phyloP scores from a whole-genome alignment of 2,888 invertebrate genomes.

The Chrysotoxum bicinctum region DNA sequence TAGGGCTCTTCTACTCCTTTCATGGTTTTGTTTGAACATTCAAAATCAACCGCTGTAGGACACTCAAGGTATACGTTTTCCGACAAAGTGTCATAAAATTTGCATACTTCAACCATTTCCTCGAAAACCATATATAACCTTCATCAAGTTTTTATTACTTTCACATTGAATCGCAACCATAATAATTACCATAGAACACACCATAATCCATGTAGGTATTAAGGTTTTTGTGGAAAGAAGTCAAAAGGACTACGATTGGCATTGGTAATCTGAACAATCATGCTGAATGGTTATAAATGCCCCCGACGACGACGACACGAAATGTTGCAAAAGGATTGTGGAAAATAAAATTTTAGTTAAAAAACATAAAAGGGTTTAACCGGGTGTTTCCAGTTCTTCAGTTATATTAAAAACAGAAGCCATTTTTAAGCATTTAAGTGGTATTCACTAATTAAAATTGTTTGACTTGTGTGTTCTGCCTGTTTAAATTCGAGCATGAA shows the following conservation, averaged over 20 bases:
- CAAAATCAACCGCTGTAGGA: slow-evolving; percentile 22
- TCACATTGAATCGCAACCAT: slow-evolving; percentile 44
- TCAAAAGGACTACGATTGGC: slow-evolving; percentile 24
- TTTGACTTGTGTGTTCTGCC: no score
- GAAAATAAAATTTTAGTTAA: neutral
- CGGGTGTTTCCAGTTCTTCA: neutral
- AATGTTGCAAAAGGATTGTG: slow-evolving; percentile 22
- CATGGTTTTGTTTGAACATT: slow-evolving; percentile 22
- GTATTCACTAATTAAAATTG: no score
- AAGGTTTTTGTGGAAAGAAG: slow-evolving; percentile 3
- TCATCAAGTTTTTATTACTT: slow-evolving; percentile 51
- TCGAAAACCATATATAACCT: slow-evolving; percentile 39
- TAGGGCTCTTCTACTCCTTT: neutral
- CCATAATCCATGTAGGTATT: slow-evolving; percentile 46
- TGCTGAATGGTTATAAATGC: slow-evolving; percentile 31
- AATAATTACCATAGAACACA: slow-evolving; percentile 56
- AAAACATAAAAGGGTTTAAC: neutral
- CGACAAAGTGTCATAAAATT: slow-evolving; percentile 55
- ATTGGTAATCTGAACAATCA: slow-evolving; percentile 31
- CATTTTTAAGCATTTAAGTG: no score
- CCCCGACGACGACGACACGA: neutral
- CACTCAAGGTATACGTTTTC: slow-evolving; percentile 32
- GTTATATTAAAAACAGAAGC: no score
- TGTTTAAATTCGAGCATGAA: no score
- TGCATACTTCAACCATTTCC: slow-evolving; percentile 46